phyloP scores from a whole-genome alignment of 2,888 invertebrate genomes.

The Chelonus formosanus region DNA sequence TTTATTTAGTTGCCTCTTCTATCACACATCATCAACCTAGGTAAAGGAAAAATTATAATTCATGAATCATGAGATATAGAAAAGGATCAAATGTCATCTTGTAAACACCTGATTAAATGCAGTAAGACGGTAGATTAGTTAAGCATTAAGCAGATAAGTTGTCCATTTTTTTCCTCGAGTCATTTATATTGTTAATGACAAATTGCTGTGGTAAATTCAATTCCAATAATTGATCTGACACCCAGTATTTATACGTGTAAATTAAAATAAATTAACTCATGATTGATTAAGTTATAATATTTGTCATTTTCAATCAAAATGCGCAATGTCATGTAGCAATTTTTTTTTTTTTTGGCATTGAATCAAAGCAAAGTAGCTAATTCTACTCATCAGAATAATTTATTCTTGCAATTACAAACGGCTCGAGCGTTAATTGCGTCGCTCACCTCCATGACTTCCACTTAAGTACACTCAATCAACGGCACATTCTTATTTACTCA shows the following conservation, averaged over 20 bases:
- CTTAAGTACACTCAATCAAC: slow-evolving; percentile 9
- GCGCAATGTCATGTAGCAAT: neutral
- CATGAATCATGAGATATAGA: too few species aligned
- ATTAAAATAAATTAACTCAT: slow-evolving; percentile 7
- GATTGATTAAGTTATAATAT: slow-evolving; percentile 20
- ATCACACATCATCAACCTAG: too few species aligned
- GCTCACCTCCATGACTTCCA: slow-evolving; percentile 10
- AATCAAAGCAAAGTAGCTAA: neutral
- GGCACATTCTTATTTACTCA: slow-evolving; percentile 4
- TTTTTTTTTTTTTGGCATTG: slow-evolving; percentile 4
- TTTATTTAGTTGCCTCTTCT: too few species aligned
- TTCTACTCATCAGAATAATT: slow-evolving; percentile 12
- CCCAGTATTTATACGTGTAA: neutral
- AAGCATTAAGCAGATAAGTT: neutral
- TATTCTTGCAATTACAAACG: slow-evolving; percentile 4
- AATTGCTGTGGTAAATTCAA: too few species aligned
- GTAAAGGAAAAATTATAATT: too few species aligned
- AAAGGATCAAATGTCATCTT: slow-evolving; percentile 11
- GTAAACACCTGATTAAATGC: neutral
- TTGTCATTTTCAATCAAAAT: slow-evolving; percentile 2
- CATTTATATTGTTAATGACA: neutral
- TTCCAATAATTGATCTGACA: neutral
- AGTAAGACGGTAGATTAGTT: neutral
- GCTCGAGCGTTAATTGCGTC: slow-evolving; percentile 15
- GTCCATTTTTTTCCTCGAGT: neutral